Conservation (phyloP, 2,113 vertebrate species). For the Actenoides lindsayi region DNA sequence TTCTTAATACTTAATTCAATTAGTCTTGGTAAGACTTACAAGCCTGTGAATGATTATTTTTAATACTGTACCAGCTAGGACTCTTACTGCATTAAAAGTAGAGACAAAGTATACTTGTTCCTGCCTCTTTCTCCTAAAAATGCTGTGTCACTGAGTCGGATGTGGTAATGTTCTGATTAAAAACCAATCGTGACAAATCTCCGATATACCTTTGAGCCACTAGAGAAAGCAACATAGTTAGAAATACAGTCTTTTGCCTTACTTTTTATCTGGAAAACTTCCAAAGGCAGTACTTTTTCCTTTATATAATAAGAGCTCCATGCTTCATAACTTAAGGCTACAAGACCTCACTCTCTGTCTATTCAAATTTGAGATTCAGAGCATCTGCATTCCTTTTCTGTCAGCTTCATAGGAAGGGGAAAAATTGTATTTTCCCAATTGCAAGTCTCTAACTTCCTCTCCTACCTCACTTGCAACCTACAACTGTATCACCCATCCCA, state of each 20-base stretch:
- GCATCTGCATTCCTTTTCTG: not conserved
- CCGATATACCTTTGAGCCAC: not conserved
- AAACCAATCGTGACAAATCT: not conserved
- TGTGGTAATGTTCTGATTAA: not conserved
- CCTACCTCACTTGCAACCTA: not conserved
- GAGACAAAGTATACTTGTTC: not conserved
- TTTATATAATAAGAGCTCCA: not conserved
- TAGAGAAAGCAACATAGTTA: not conserved
- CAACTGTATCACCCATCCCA: not conserved
- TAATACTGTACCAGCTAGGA: not conserved
- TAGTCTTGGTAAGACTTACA: not conserved
- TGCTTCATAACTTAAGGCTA: not conserved
- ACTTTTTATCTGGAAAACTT: not conserved
- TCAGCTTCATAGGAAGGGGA: not conserved
- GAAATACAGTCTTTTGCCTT: not conserved
- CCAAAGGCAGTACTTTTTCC: not conserved
- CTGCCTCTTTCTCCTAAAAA: not conserved
- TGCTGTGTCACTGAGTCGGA: not conserved
- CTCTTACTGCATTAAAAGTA: not conserved
- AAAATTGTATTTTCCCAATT: not conserved
- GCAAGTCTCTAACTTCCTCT: not conserved
- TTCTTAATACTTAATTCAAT: not conserved
- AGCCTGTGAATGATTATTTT: not conserved
- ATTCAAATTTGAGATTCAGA: not conserved
- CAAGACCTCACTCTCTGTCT: not conserved